These are phyloP conservation scores for Tachina fera DNA, from an alignment of 2,888 invertebrate genomes.

Conservation along the genomic window DNA sequence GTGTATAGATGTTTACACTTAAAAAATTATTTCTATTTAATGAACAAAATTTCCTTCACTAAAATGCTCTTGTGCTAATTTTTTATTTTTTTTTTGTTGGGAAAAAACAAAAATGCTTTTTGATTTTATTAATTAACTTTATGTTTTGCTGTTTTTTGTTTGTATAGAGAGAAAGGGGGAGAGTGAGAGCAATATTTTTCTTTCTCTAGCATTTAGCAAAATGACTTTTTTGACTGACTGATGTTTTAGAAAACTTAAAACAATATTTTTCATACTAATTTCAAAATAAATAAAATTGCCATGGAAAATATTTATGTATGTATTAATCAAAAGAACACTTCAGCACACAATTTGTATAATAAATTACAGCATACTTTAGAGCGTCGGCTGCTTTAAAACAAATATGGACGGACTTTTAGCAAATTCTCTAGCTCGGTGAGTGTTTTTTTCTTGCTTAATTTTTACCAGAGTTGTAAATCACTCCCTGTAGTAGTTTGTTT, in stretches of 20 bases:
- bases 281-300: not conserved
- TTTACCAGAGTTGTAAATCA: not conserved
- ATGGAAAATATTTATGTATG: not conserved
- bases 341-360: not conserved
- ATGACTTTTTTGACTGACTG: not conserved
- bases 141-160: not conserved
- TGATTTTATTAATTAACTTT: constrained; percentile 7
- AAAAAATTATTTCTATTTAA: not conserved
- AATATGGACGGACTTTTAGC: too few relatives aligned
- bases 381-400: not conserved
- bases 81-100: not conserved
- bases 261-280: not conserved
- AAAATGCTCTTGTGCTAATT: not conserved
- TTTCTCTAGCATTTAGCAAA: not conserved
- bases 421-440: too few relatives aligned
- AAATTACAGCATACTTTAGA: constrained; percentile 7
- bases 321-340: not conserved
- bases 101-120: not conserved
- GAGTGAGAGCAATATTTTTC: not conserved
- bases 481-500: not conserved
- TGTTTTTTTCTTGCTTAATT: not conserved
- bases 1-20: too few relatives aligned
- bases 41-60: not conserved
- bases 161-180: not conserved
- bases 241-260: not conserved